phyloP scores from a whole-genome alignment of 2,888 invertebrate species.

The Drosophila prolongata region DNA sequence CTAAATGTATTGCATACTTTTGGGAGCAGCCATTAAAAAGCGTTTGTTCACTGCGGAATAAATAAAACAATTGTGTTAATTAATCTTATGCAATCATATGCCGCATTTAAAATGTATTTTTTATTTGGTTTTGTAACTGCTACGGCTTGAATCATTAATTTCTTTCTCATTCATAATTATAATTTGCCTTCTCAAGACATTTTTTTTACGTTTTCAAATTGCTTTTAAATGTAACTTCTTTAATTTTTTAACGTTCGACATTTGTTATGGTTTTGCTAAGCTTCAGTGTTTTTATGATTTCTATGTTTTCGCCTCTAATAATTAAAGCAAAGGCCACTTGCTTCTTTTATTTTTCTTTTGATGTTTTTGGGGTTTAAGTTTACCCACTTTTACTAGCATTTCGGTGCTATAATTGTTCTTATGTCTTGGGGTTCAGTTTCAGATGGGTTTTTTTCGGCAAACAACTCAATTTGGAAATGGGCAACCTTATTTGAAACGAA shows the following conservation, averaged over 20 bases:
- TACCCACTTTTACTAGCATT: no score
- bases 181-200: background rate
- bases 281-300: background rate
- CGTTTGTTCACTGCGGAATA: background rate
- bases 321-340: no score
- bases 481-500: background rate
- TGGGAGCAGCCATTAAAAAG: background rate
- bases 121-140: background rate
- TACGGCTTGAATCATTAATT: no score
- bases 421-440: background rate
- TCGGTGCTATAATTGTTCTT: no score
- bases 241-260: background rate
- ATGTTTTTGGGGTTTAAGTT: no score
- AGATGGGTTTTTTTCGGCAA: background rate
- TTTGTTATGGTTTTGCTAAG: background rate
- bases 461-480: slow-evolving; percentile 28
- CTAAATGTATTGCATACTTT: background rate
- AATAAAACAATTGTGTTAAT: background rate
- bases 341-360: no score
- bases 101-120: background rate
- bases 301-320: background rate
- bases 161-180: no score
- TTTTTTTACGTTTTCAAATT: background rate
- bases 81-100: background rate
- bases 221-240: background rate